Evolutionary conservation across 2,797 vertebrate genomes (phyloP).

Genomic region (Cichlasoma orientale): DNA sequence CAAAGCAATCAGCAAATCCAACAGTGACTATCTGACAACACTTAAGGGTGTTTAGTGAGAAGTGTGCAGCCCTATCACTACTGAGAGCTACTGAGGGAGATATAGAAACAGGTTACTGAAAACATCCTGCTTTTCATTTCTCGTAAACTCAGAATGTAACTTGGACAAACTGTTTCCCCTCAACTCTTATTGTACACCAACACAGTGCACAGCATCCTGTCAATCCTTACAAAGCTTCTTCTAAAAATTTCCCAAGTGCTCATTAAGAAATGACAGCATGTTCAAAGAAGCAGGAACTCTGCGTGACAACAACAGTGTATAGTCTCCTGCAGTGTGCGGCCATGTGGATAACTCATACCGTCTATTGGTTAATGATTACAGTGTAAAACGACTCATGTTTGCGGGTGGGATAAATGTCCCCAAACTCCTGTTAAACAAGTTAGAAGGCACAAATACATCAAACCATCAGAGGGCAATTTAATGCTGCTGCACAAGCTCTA

Average conservation of each 20-base stretch:
- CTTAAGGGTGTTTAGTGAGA: slow-evolving; percentile 6
- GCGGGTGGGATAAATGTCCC: slow-evolving; percentile 29
- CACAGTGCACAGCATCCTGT: neutral
- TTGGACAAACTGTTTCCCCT: neutral
- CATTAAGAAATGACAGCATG: neutral
- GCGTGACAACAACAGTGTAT: neutral
- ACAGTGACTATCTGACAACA: neutral
- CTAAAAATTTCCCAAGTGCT: neutral
- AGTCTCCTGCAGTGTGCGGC: slow-evolving; percentile 10
- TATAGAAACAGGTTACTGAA: slow-evolving; percentile 22
- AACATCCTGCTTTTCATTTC: neutral
- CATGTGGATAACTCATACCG: slow-evolving; percentile 51
- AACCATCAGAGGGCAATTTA: neutral
- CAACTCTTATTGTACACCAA: neutral
- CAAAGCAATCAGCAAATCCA: neutral
- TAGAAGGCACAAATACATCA: neutral
- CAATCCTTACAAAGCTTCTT: neutral
- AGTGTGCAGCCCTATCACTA: slow-evolving; percentile 4
- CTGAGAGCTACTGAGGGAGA: neutral
- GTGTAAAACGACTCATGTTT: slow-evolving; percentile 46
- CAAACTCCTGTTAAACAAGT: neutral
- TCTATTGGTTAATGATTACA: slow-evolving; percentile 70
- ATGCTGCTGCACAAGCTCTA: neutral
- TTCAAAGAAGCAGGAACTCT: neutral
- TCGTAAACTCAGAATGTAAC: neutral